Evolutionary conservation across 1,140 invertebrate genomes (phyloP).

Genomic region (Goniozus legneri): DNA sequence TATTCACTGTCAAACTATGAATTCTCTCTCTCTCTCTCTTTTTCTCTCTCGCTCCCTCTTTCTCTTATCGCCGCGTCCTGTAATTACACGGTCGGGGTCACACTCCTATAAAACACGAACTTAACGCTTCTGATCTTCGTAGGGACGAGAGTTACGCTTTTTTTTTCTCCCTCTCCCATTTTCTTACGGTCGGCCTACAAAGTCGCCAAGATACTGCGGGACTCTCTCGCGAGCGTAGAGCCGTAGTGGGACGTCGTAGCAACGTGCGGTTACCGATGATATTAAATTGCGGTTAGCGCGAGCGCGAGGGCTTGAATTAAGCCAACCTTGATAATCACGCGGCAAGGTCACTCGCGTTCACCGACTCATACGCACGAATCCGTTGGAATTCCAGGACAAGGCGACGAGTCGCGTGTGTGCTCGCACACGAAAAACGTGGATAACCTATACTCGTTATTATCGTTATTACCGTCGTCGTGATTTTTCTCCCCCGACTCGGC

Average conservation of each 20-base stretch:
- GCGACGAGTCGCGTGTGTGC: no score
- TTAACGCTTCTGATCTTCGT: constrained; percentile 23
- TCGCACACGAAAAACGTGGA: no score
- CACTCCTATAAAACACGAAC: constrained; percentile 15
- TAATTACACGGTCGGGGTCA: constrained; percentile 25
- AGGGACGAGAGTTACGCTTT: background rate
- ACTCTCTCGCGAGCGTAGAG: background rate
- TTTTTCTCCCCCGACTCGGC: no score
- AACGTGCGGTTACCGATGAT: background rate
- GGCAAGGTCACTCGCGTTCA: no score
- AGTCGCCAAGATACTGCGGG: constrained; percentile 11
- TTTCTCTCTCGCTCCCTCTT: no score
- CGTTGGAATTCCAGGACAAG: no score
- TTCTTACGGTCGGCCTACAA: constrained; percentile 8
- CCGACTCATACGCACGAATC: no score
- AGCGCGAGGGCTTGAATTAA: background rate
- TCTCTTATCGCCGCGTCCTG: constrained; percentile 22
- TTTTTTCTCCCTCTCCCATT: background rate
- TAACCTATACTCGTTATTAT: no score
- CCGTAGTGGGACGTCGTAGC: background rate
- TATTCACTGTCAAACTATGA: constrained; percentile 28
- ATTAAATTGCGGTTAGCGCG: background rate
- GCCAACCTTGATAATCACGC: background rate
- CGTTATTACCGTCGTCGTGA: no score
- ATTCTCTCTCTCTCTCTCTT: no score